Evolutionary conservation across 2,797 vertebrate species (phyloP).

Genomic region (Pachyuromys duprasi): DNA sequence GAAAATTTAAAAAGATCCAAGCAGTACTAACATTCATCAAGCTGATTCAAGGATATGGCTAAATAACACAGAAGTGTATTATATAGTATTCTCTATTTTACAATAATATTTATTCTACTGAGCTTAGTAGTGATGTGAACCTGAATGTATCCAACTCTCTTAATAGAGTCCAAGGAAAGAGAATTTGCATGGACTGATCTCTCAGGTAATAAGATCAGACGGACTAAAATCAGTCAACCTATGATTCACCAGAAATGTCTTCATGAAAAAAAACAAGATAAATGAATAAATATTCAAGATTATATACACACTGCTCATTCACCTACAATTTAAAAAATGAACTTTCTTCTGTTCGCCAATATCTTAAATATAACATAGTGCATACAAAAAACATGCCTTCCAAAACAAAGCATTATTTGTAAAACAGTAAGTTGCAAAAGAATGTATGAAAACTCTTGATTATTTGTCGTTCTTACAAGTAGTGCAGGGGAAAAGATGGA

Average conservation of each 20-base stretch:
- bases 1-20: neutral
- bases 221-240: neutral
- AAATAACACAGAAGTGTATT: neutral
- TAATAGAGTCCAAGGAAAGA: neutral
- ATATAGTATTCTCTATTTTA: neutral
- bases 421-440: slow-evolving; percentile 64
- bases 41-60: neutral
- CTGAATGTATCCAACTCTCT: neutral
- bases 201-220: neutral
- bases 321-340: slow-evolving; percentile 54
- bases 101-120: neutral
- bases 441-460: slow-evolving; percentile 75
- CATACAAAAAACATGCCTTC: slow-evolving; percentile 61
- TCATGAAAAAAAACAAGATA: neutral
- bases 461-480: neutral
- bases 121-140: neutral
- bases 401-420: slow-evolving; percentile 56
- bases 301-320: slow-evolving; percentile 37
- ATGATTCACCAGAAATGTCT: neutral
- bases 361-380: slow-evolving; percentile 69
- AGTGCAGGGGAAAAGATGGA: too few species aligned
- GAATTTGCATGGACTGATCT: neutral
- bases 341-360: slow-evolving; percentile 16
- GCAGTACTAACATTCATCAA: neutral
- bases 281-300: neutral